Base-by-base conservation (phyloP, 2,113 vertebrate genomes). In the Struthidea cinerea region DNA sequence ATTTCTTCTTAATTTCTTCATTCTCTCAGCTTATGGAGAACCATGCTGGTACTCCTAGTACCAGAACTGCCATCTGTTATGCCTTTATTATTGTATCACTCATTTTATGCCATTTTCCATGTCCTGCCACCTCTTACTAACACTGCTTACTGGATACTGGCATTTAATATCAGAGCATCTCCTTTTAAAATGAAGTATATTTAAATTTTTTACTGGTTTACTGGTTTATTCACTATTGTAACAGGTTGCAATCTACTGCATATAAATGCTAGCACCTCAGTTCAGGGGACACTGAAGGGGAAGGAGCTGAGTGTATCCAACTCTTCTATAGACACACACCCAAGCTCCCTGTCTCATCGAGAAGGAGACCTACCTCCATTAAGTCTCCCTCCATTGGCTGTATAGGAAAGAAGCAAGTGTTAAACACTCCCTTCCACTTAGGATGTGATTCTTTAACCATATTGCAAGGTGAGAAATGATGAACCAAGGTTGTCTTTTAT, bases 41-140 rank as follows among this genome's bases (percentile, higher is more conserved):
- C 85, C n/a, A 57, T 19, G 21, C 33, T 0, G 53, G 92, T 87
- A 96, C 95, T 96, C 37, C 56, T 71, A 80, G 96, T 96, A 95
- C 95, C 60, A 93, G 95, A 94, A 96, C 50, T 80, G 57, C 95
- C 95, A 96, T 97, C 96, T 97, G 95, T 89, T 97, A 41, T 68
- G 85, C 28, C 76, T 90, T 93, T 84, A 87, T 96, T 94, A 96
- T 71, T 89, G 56, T 81, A 93, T 81, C 90, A 80, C 69, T 92
- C 76, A 55, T 94, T 92, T 61, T 70, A 90, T 78, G 79, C 60
- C 7, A 11, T 78, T 76, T 94, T 93, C 83, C 64, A 78, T 42
- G 85, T 95, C 90, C 88, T 91, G 80, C 84, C 80, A 95, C 79
- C 68, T 88, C 90, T 96, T 93, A 91, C 30, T 89, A 95, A 96